These are phyloP conservation scores for Cebus imitator DNA, from an alignment of 2,113 vertebrate species.

Conservation along the genomic window DNA sequence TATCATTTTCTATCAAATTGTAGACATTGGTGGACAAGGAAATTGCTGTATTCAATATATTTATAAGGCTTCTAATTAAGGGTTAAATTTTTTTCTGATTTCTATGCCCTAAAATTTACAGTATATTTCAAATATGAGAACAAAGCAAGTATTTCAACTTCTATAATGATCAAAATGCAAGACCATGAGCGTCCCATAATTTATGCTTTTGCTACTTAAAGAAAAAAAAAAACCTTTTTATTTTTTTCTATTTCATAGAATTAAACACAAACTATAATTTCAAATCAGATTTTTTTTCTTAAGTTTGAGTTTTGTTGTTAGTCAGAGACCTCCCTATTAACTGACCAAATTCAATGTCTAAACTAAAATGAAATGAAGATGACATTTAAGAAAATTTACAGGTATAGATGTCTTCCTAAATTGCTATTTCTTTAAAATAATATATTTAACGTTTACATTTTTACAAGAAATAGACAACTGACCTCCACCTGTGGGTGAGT, in stretches of 20 bases:
- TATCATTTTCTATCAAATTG: background rate
- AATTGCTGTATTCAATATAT: background rate
- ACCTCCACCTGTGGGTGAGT: slow-evolving; percentile 46
- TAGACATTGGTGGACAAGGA: background rate
- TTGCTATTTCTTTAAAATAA: slow-evolving; percentile 60
- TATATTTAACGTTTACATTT: slow-evolving; percentile 57
- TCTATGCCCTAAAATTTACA: background rate
- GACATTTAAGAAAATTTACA: slow-evolving; percentile 54
- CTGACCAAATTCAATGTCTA: slow-evolving; percentile 36
- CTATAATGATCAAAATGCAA: background rate
- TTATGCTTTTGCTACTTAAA: background rate
- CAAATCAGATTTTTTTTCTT: background rate
- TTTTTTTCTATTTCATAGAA: background rate
- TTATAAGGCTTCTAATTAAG: background rate
- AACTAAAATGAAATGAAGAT: slow-evolving; percentile 47
- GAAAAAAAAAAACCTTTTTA: background rate
- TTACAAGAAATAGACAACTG: slow-evolving; percentile 59
- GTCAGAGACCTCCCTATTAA: background rate
- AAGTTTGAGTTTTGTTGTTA: background rate
- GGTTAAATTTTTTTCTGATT: background rate
- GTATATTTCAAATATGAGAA: background rate
- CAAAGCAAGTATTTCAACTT: background rate
- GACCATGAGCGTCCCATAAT: rapidly evolving
- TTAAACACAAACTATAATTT: background rate
- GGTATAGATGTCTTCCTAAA: slow-evolving; percentile 6